Evolutionary conservation across 2,888 invertebrate species (phyloP).

Genomic region (Synergus japonicus): DNA sequence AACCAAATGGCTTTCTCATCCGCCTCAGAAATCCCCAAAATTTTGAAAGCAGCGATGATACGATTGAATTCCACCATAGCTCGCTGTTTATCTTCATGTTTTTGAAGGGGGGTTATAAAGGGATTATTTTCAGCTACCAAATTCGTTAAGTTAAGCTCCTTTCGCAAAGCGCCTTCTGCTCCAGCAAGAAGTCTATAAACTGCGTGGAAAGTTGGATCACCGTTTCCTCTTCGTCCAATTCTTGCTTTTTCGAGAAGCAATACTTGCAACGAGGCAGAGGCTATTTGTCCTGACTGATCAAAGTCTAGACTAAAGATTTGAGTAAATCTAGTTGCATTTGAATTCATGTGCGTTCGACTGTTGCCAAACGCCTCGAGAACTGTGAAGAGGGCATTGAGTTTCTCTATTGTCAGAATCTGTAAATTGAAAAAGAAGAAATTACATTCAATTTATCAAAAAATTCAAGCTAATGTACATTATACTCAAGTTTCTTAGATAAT

Average conservation of each 20-base stretch:
- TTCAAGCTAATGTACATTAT: neutral
- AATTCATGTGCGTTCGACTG: slow-evolving; percentile 90
- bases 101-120: slow-evolving; percentile 88
- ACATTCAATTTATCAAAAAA: neutral
- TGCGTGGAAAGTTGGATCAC: slow-evolving; percentile 84
- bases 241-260: slow-evolving; percentile 89
- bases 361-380: slow-evolving; percentile 95
- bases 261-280: slow-evolving; percentile 93
- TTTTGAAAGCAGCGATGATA: slow-evolving; percentile 87
- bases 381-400: slow-evolving; percentile 89
- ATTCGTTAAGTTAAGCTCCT: slow-evolving; percentile 90
- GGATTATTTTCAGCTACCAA: slow-evolving; percentile 85
- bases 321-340: slow-evolving; percentile 93
- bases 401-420: slow-evolving; percentile 85
- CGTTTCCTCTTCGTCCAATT: slow-evolving; percentile 84
- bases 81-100: slow-evolving; percentile 88
- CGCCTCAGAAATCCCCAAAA: slow-evolving; percentile 86
- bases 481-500: neutral
- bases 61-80: slow-evolving; percentile 90
- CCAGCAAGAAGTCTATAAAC: slow-evolving; percentile 88
- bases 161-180: slow-evolving; percentile 88
- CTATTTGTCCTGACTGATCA: slow-evolving; percentile 94
- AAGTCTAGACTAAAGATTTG: slow-evolving; percentile 96
- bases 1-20: slow-evolving; percentile 92
- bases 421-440: slow-evolving; percentile 29